Base-by-base conservation (phyloP, 2,113 vertebrate genomes). In the Bujurquina vittata region DNA sequence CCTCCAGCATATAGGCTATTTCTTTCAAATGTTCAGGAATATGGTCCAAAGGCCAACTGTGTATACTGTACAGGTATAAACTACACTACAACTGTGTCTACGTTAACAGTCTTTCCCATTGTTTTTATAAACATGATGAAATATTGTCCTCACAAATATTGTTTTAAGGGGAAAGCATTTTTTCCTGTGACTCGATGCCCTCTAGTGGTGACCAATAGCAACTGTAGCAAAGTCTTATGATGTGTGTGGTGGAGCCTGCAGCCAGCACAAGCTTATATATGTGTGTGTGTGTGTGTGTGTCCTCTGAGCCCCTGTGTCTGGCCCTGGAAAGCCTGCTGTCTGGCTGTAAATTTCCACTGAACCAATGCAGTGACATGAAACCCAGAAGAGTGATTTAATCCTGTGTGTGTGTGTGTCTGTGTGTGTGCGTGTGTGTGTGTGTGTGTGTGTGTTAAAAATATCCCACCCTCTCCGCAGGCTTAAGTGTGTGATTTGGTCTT, bases 311-410 rank as follows among this genome's bases (percentile, higher is more conserved):
- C 81, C 74, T 87, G 86, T 59, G 10, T 43, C 75, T 14, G 37
- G 9, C 29, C 78, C 40, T 75, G 69, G 80, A 22, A 87, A 87
- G 5, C 81, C 81, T 49, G 49, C 59, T 23, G 31, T 60, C 52
- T 29, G 52, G 31, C 58, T 81, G 52, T 81, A 81, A 74, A 81
- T 84, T 78, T 84, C 54, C 1, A 67, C 60, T 78, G 82, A 81
- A 84, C 54, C 82, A 59, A 84, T 73, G 57, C 22, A 3, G 15
- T 37, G 86, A 81, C 73, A 63, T 77, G 86, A 84, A 74, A 67
- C 74, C 52, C 78, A 75, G 80, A 76, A 79, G 78, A 59, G 52
- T 14, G 79, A 69, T 49, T 63, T 86, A 63, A 87, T 67, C 81
- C 49, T 82, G 1, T 5, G 65, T 73, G 55, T 79, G 78, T 78